Evolutionary conservation across 2,797 vertebrate genomes (phyloP).

Genomic region (Enteromius trimaculatus): DNA sequence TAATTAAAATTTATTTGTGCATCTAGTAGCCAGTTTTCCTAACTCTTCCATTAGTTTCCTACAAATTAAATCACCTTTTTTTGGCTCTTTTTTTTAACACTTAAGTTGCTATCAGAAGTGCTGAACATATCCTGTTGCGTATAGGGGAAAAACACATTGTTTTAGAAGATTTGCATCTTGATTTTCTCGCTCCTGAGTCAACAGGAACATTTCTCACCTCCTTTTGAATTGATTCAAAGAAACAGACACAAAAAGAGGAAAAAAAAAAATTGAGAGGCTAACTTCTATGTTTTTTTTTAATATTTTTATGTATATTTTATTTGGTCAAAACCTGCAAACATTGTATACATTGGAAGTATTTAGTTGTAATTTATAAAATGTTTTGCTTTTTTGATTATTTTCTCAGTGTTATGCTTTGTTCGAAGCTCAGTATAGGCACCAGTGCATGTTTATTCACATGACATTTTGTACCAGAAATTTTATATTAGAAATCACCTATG

Average conservation of each 20-base stretch:
- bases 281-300: no score
- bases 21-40: not conserved
- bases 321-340: not conserved
- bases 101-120: not conserved
- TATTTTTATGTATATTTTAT: not conserved
- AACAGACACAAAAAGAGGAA: not conserved
- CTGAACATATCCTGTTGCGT: not conserved
- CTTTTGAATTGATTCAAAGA: not conserved
- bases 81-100: not conserved
- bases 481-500: not conserved
- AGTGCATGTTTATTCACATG: not conserved
- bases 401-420: not conserved
- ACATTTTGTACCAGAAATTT: not conserved
- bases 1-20: not conserved
- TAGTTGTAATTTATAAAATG: not conserved
- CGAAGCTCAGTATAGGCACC: not conserved
- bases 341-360: not conserved
- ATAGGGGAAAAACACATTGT: not conserved
- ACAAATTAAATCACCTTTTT: not conserved
- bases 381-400: not conserved
- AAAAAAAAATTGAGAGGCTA: not conserved
- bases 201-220: slow-evolving; percentile 11
- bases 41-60: not conserved
- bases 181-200: slow-evolving; percentile 37
- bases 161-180: slow-evolving; percentile 12